These are phyloP conservation scores for Cephus pulcher DNA, from an alignment of 2,888 invertebrate genomes.

Conservation along the genomic window DNA sequence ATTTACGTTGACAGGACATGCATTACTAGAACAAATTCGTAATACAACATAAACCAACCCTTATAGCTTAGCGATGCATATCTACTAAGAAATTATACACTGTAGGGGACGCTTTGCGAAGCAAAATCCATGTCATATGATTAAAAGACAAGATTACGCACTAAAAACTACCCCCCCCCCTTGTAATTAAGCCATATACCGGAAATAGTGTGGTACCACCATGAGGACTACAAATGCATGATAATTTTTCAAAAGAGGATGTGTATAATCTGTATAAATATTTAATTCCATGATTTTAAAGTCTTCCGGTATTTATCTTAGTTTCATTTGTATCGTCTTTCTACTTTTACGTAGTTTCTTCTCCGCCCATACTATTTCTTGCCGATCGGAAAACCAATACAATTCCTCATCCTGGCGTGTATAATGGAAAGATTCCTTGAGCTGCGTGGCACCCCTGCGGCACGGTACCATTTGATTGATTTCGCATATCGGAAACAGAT, in stretches of 20 bases:
- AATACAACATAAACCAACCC: neutral
- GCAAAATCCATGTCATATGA: neutral
- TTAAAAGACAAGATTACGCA: neutral
- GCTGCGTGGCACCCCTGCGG: neutral
- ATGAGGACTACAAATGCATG: neutral
- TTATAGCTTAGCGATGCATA: neutral
- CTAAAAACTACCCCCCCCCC: neutral
- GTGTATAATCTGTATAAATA: neutral
- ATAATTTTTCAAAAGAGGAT: neutral
- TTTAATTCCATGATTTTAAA: neutral
- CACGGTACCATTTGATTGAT: neutral
- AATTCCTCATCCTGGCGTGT: neutral
- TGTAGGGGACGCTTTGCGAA: neutral
- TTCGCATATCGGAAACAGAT: constrained; percentile 1
- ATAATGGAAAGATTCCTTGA: neutral
- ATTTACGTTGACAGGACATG: constrained; percentile 2
- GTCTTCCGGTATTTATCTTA: neutral
- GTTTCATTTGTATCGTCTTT: neutral
- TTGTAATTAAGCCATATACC: neutral
- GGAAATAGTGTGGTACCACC: neutral
- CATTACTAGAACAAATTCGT: neutral
- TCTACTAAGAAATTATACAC: neutral
- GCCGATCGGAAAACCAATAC: neutral
- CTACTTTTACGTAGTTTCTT: neutral
- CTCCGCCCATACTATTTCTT: neutral